phyloP scores from a whole-genome alignment of 1,140 invertebrate species.

The Drosophila sechellia region DNA sequence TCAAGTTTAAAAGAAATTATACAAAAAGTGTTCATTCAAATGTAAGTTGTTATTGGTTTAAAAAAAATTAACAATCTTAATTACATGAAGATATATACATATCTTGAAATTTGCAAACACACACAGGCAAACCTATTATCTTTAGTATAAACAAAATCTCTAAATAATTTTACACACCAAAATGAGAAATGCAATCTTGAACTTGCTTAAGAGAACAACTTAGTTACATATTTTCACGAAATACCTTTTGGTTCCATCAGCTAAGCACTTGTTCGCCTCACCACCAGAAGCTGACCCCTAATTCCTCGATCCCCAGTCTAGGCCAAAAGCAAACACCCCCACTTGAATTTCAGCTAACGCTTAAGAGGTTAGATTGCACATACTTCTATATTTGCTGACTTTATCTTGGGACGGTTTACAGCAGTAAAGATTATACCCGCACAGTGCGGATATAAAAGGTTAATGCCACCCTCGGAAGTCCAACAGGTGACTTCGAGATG shows the following conservation, averaged over 20 bases:
- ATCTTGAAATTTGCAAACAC: no score
- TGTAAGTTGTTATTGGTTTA: no score
- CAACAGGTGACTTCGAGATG: conserved; percentile 59
- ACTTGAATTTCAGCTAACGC: conserved; percentile 8
- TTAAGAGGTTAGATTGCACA: not conserved
- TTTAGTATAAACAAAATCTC: not conserved
- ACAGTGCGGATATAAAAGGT: conserved; percentile 41
- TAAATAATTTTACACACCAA: no score
- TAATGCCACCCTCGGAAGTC: not conserved
- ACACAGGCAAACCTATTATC: not conserved
- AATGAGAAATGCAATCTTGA: not conserved
- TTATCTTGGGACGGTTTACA: conserved; percentile 54
- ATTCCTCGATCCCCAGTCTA: conserved; percentile 25
- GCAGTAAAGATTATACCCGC: conserved; percentile 8
- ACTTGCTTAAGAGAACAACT: no score
- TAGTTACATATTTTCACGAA: not conserved
- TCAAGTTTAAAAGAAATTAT: not conserved
- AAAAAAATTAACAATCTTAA: no score
- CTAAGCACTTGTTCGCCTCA: conserved; percentile 3
- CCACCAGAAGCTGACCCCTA: conserved; percentile 15
- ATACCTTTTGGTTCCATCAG: conserved; percentile 12
- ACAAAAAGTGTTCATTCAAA: no score
- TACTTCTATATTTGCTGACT: not conserved
- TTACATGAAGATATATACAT: no score
- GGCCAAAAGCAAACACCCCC: conserved; percentile 21